Percentiles rank a stretch among this genome's conserved stretches.
Conservation (phyloP, 2,113 vertebrate genomes). For the Caranx melampygus region DNA sequence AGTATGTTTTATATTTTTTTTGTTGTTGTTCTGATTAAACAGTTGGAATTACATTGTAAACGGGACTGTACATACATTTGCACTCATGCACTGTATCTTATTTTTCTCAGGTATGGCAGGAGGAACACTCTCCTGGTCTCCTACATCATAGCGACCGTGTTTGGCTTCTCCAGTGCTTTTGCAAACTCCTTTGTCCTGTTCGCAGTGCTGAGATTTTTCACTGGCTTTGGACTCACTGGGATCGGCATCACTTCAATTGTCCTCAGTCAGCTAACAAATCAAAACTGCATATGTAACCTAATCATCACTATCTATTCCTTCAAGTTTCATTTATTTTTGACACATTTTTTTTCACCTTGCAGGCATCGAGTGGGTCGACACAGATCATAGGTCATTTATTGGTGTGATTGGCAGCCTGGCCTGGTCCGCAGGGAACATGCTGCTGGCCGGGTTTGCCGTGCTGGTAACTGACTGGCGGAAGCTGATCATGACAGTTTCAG, state of each 20-base stretch:
- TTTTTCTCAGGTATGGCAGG: conserved; percentile 77
- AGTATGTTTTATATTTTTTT: conserved; percentile 69
- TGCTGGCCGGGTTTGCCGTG: conserved; percentile 76
- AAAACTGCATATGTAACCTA: too few species aligned
- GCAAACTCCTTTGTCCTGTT: conserved; percentile 76
- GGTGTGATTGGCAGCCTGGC: conserved; percentile 73
- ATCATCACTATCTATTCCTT: too few species aligned
- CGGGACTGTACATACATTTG: background rate
- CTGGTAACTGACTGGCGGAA: conserved; percentile 76
- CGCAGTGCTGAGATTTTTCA: conserved; percentile 75
- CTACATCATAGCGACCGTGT: conserved; percentile 59
- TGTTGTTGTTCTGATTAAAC: too few species aligned
- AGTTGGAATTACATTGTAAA: too few species aligned
- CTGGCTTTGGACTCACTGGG: conserved; percentile 77
- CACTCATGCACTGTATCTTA: background rate
- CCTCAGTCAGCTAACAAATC: conserved; percentile 60
- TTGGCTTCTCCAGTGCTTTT: conserved; percentile 74
- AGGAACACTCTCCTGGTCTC: conserved; percentile 74
- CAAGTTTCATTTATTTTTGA: background rate
- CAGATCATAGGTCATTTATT: conserved; percentile 69
- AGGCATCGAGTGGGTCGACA: conserved; percentile 83
- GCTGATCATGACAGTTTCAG: conserved; percentile 71
- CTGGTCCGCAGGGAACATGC: conserved; percentile 78
- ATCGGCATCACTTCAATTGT: conserved; percentile 68
- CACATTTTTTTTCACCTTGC: background rate